A percentile compares a stretch with the other conserved stretches of the same genome.
phyloP scores from a whole-genome alignment of 2,113 vertebrate genomes.

The Dolichotis patagonum region DNA sequence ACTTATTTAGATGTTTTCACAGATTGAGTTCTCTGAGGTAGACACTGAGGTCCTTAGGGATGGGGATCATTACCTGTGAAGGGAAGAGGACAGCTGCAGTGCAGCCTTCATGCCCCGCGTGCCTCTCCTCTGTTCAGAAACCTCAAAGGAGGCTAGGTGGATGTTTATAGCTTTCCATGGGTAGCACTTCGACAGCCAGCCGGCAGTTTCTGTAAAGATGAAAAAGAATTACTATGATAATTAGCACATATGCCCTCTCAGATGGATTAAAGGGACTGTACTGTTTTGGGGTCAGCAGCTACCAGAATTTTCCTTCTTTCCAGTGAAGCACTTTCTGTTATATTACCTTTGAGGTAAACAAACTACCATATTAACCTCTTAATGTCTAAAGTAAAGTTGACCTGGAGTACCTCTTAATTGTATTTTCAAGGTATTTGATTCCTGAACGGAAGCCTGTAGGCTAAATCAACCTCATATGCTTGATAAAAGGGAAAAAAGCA shows the following conservation, averaged over 20 bases:
- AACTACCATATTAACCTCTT: constrained; percentile 27
- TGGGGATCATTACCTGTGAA: background rate
- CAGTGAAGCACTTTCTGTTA: background rate
- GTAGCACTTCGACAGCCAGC: background rate
- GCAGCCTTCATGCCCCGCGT: background rate
- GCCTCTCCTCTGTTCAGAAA: background rate
- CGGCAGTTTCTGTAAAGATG: constrained; percentile 14
- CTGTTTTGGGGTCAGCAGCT: background rate
- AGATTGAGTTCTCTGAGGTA: constrained; percentile 5
- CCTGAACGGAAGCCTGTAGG: background rate
- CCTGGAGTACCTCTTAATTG: background rate
- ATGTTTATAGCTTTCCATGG: background rate
- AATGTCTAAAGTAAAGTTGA: constrained; percentile 18
- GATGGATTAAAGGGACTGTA: background rate
- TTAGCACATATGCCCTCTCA: background rate
- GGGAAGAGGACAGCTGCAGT: background rate
- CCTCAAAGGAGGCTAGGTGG: background rate
- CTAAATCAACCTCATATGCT: background rate
- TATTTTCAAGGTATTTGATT: constrained; percentile 29
- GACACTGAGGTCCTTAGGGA: background rate
- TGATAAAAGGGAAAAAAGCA: background rate
- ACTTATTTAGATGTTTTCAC: constrained; percentile 5
- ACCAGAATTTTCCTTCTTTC: background rate
- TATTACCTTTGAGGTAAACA: background rate
- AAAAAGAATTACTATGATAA: background rate